phyloP scores from a whole-genome alignment of 2,888 invertebrate species.

The Ornithoptera priamus region DNA sequence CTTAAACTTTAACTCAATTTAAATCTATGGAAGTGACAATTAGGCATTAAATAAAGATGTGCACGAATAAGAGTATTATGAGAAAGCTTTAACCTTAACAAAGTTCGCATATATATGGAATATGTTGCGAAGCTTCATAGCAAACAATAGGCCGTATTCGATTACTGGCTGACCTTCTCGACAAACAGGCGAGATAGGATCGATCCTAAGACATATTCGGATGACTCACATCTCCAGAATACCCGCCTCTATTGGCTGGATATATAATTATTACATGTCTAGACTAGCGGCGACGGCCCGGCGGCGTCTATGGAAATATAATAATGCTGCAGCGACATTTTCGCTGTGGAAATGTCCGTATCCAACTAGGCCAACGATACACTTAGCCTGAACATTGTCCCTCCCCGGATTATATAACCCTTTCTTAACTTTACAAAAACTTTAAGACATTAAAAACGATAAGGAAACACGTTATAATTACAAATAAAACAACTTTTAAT shows the following conservation, averaged over 20 bases:
- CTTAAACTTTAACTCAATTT: no score
- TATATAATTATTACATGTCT: constrained; percentile 74
- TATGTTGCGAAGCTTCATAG: constrained; percentile 33
- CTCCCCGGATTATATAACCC: constrained; percentile 17
- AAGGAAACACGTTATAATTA: no score
- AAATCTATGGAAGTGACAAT: not conserved
- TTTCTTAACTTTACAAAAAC: not conserved
- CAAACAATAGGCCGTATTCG: constrained; percentile 54
- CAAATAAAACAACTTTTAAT: no score
- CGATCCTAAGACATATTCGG: constrained; percentile 66
- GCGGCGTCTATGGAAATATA: constrained; percentile 64
- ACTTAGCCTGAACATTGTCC: constrained; percentile 3
- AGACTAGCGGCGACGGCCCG: constrained; percentile 71
- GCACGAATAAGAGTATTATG: not conserved
- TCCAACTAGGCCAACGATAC: constrained; percentile 31
- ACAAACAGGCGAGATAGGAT: constrained; percentile 62
- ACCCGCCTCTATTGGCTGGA: constrained; percentile 67
- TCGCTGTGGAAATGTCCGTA: constrained; percentile 36
- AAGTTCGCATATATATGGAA: not conserved
- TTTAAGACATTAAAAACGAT: no score
- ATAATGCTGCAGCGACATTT: constrained; percentile 51
- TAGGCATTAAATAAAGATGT: not conserved
- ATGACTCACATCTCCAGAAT: constrained; percentile 70
- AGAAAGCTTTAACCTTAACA: not conserved
- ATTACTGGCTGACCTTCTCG: constrained; percentile 54